Conservation (phyloP, 2,888 invertebrate species). For the Phalangium opilio region DNA sequence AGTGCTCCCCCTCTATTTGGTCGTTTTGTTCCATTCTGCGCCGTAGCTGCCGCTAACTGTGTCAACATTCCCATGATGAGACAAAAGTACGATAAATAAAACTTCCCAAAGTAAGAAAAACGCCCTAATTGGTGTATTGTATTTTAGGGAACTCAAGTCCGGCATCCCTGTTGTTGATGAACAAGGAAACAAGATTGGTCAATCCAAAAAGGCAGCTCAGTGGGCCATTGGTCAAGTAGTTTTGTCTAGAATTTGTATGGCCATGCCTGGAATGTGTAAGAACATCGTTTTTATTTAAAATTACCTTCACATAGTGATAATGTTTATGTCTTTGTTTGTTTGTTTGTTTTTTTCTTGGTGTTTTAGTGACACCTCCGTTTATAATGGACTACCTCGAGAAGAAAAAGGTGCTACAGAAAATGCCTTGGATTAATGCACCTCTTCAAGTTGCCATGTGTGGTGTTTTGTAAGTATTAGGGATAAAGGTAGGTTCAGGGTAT, state of each 20-base stretch:
- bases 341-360: neutral
- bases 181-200: slow-evolving; percentile 51
- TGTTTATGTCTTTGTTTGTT: neutral
- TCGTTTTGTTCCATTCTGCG: slow-evolving; percentile 83
- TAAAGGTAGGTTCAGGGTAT: too few relatives aligned
- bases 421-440: slow-evolving; percentile 54
- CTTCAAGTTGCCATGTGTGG: slow-evolving; percentile 53
- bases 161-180: slow-evolving; percentile 71
- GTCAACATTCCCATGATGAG: slow-evolving; percentile 99
- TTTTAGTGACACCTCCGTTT: slow-evolving; percentile 52
- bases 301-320: neutral
- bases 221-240: slow-evolving; percentile 76
- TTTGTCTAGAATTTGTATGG: slow-evolving; percentile 79
- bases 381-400: slow-evolving; percentile 56
- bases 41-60: slow-evolving; percentile 92
- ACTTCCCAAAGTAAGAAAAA: slow-evolving; percentile 1
- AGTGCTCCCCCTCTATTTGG: slow-evolving; percentile 59
- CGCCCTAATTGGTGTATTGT: neutral
- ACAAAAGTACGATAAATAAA: slow-evolving; percentile 46
- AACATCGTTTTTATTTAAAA: slow-evolving; percentile 19
- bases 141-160: slow-evolving; percentile 52
- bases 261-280: slow-evolving; percentile 85
- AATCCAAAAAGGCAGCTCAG: slow-evolving; percentile 50
- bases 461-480: slow-evolving; percentile 29
- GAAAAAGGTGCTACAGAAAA: slow-evolving; percentile 40